Conservation (phyloP, 2,888 invertebrate species). For the Limnephilus lunatus region DNA sequence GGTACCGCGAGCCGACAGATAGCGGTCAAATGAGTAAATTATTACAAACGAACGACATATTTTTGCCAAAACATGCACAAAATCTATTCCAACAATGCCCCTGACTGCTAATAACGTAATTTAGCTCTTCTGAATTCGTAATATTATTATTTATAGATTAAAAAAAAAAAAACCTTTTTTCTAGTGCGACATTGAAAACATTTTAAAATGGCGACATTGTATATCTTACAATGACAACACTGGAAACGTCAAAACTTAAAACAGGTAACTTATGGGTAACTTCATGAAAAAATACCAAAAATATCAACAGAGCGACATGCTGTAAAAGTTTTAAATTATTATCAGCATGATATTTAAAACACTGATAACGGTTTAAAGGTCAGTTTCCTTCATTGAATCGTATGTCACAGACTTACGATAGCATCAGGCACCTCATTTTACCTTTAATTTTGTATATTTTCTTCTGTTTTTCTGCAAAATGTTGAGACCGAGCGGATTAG, state of each 20-base stretch:
- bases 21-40: too few relatives aligned
- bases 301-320: neutral
- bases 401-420: neutral
- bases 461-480: constrained; percentile 14
- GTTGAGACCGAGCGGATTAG: constrained; percentile 59
- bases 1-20: too few relatives aligned
- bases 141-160: too few relatives aligned
- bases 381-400: neutral
- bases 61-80: too few relatives aligned
- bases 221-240: neutral
- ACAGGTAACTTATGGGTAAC: neutral
- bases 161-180: too few relatives aligned
- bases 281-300: neutral
- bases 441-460: neutral
- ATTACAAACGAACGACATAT: too few relatives aligned
- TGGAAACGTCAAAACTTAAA: neutral
- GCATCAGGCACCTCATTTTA: neutral
- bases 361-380: neutral
- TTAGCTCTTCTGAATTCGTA: neutral
- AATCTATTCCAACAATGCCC: neutral
- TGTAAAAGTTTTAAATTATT: neutral
- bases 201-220: too few relatives aligned
- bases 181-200: too few relatives aligned
- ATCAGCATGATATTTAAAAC: neutral
- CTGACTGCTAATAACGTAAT: neutral